A percentile compares a stretch with the other conserved stretches of the same genome.
Evolutionary conservation across 2,113 vertebrate genomes (phyloP).

Genomic region (Clarias macrocephalus): DNA sequence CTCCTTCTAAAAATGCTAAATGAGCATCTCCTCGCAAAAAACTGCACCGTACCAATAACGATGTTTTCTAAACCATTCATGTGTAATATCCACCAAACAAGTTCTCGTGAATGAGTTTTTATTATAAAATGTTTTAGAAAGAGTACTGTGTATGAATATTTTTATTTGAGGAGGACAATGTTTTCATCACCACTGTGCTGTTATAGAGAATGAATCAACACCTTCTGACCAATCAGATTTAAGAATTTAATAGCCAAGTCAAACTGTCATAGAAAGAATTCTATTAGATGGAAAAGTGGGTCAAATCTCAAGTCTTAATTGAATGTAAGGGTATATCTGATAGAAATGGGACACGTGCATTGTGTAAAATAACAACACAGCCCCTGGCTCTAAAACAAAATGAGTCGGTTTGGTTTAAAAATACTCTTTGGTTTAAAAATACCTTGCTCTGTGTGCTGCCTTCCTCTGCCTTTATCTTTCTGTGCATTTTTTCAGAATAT

Average conservation of each 20-base stretch:
- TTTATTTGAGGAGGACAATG: background rate
- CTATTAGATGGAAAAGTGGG: slow-evolving; percentile 26
- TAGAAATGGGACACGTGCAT: slow-evolving; percentile 39
- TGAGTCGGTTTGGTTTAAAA: slow-evolving; percentile 31
- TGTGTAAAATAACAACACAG: slow-evolving; percentile 40
- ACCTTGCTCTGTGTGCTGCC: no score
- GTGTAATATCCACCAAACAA: background rate
- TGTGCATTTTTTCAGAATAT: background rate
- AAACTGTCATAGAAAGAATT: slow-evolving; percentile 20
- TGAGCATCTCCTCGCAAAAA: background rate
- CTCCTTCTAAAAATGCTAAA: background rate
- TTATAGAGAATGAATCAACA: background rate
- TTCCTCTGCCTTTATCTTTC: background rate
- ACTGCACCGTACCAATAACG: background rate
- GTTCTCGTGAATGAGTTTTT: background rate
- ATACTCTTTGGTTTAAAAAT: no score
- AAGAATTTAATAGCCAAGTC: background rate
- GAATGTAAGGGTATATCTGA: background rate
- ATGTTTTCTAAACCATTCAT: background rate
- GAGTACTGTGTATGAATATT: background rate
- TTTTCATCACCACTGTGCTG: no score
- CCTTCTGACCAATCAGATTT: background rate
- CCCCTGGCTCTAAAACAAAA: slow-evolving; percentile 55
- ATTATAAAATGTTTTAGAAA: background rate
- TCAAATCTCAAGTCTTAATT: slow-evolving; percentile 17